Base-by-base conservation (phyloP, 1,140 invertebrate species). In the Trichogramma pretiosum region DNA sequence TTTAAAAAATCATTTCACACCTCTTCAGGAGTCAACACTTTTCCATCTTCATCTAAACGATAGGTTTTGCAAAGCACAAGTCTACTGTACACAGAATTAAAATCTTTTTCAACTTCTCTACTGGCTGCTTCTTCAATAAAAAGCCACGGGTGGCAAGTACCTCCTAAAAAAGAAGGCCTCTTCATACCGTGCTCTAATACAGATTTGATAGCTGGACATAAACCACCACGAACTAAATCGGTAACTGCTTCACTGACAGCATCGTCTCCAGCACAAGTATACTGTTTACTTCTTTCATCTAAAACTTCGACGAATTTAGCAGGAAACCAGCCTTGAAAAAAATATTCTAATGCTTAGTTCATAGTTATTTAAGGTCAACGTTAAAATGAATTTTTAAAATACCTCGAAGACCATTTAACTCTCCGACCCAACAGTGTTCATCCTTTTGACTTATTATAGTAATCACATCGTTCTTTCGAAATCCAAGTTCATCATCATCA, bases 341-440 rank as follows among this genome's bases (percentile, higher is more conserved):
- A 30, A 38, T 23, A 34, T 32, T 44, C 41, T 46, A 40, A 35
- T 41, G 2, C 30, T 18, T 39, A 14, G 16, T 16, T 35, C 37
- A 2, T 28, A 17, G 10, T 10, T 17, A 35, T 53, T 23, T 40
- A 39, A 42, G 30, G 3, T 16, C 19, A 23, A 40, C 10, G 13
- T 45, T 22, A 7, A 37, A 21, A 17, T 21, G 7, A 10, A 21
- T 21, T 39, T 35, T 14, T 33, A 46, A 36, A 28, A 38, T 48
- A 80, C 81, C 96, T 66, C 91, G 76, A 24, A 97, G 68, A 2
- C 96, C 96, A 79, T 99, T 98, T 2, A 99, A 68, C 72, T 99
- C 97, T 37, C 97, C 97, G 52, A 98, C 85, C 97, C 97, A 99
- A 68, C 97, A 99, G 68, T 99, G 95, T 65, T 99, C 97, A 76